A percentile compares a stretch with the other conserved stretches of the same genome.
Evolutionary conservation across 2,888 invertebrate genomes (phyloP).

Genomic region (Patella pellucida): DNA sequence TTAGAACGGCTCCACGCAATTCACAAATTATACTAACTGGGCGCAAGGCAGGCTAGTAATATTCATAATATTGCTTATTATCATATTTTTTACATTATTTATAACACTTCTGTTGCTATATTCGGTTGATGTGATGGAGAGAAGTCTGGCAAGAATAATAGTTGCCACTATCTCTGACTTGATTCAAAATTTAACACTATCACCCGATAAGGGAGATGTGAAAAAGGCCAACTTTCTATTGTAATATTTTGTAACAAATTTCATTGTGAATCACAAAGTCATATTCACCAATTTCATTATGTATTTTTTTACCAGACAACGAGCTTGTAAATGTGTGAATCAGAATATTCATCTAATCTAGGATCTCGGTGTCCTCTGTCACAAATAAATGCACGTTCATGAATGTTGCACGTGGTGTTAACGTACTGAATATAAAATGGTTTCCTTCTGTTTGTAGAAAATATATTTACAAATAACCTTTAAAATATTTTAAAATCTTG

Average conservation of each 20-base stretch:
- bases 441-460: too few relatives aligned
- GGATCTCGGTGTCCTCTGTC: too few relatives aligned
- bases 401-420: too few relatives aligned
- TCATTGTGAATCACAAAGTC: too few relatives aligned
- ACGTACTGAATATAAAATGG: too few relatives aligned
- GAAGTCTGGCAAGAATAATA: constrained; percentile 11
- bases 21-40: constrained; percentile 5
- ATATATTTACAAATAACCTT: too few relatives aligned
- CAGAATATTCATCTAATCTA: too few relatives aligned
- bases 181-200: neutral
- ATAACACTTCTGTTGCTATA: neutral
- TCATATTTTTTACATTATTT: constrained; percentile 12
- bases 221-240: neutral
- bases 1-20: constrained; percentile 10
- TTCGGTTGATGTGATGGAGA: neutral
- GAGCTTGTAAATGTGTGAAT: too few relatives aligned
- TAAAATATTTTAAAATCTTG: too few relatives aligned
- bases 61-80: constrained; percentile 10
- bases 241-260: neutral
- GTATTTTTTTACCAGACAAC: too few relatives aligned
- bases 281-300: too few relatives aligned
- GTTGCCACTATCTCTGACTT: constrained; percentile 5
- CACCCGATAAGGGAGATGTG: constrained; percentile 2
- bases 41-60: constrained; percentile 2
- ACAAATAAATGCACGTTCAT: too few relatives aligned